These are phyloP conservation scores for Luperina nickerlii DNA, from an alignment of 2,888 invertebrate genomes.

Conservation along the genomic window DNA sequence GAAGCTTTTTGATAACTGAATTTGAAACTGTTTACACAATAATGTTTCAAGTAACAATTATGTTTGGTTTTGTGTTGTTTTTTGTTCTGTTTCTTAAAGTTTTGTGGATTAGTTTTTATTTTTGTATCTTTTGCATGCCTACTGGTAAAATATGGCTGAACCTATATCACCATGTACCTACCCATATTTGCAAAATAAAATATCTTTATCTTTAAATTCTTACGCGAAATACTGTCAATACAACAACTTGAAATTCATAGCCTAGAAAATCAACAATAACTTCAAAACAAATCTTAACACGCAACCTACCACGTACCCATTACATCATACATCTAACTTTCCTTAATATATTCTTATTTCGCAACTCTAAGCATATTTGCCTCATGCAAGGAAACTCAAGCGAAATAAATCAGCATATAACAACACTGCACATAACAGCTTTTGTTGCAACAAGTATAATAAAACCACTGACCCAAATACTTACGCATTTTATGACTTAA, in stretches of 20 bases:
- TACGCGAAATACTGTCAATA: background rate
- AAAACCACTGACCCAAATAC: slow-evolving; percentile 80
- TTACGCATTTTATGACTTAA: slow-evolving; percentile 77
- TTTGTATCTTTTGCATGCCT: too few species aligned
- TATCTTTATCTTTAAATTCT: background rate
- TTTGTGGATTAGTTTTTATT: too few species aligned
- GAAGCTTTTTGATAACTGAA: too few species aligned
- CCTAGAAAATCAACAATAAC: slow-evolving; percentile 2
- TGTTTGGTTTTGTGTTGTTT: too few species aligned
- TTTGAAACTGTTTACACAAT: too few species aligned
- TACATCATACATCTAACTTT: slow-evolving; percentile 17
- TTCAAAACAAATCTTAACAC: background rate
- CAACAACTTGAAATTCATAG: too few species aligned
- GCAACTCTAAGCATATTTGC: slow-evolving; percentile 27
- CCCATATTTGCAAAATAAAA: too few species aligned
- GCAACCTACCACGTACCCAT: slow-evolving; percentile 2
- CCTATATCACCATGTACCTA: too few species aligned
- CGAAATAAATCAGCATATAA: slow-evolving; percentile 54
- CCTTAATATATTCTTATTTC: slow-evolving; percentile 43
- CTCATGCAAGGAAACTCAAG: slow-evolving; percentile 52
- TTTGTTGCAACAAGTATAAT: slow-evolving; percentile 70
- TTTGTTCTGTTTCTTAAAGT: too few species aligned
- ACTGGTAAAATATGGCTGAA: too few species aligned
- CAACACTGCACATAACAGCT: slow-evolving; percentile 45
- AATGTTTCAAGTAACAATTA: too few species aligned